A percentile compares a stretch with the other conserved stretches of the same genome.
These are phyloP conservation scores for Platycheirus albimanus DNA, from an alignment of 2,888 invertebrate genomes.

Conservation along the genomic window DNA sequence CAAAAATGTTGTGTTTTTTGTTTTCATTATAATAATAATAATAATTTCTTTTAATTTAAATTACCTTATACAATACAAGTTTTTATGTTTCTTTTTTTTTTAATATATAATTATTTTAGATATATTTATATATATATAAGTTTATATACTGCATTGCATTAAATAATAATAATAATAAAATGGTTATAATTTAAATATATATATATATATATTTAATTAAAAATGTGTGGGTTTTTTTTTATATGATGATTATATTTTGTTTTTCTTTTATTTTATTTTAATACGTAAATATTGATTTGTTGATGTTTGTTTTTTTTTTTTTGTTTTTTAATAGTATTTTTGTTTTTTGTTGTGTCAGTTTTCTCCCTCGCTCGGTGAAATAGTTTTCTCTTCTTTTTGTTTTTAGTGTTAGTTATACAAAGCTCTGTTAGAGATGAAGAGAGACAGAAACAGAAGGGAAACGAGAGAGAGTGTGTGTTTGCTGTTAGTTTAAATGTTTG, in stretches of 20 bases:
- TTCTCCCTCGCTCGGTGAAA: conserved; percentile 51
- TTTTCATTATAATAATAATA: conserved; percentile 62
- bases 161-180: conserved; percentile 71
- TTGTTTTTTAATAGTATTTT: conserved; percentile 7
- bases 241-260: conserved; percentile 62
- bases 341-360: conserved; percentile 43
- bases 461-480: conserved; percentile 52
- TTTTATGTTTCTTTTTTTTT: conserved; percentile 43
- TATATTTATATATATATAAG: conserved; percentile 68
- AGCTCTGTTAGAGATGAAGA: conserved; percentile 4
- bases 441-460: not conserved
- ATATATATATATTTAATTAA: conserved; percentile 50
- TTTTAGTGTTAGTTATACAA: conserved; percentile 15
- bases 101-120: conserved; percentile 66
- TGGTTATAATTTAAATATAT: conserved; percentile 64
- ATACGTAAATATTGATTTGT: conserved; percentile 63
- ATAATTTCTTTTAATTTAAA: conserved; percentile 74
- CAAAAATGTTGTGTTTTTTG: conserved; percentile 67
- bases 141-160: conserved; percentile 73
- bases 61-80: conserved; percentile 67
- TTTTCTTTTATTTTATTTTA: conserved; percentile 50
- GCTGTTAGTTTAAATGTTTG: conserved; percentile 29
- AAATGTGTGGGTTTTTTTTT: conserved; percentile 56
- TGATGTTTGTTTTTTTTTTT: conserved; percentile 22
- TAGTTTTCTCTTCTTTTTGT: conserved; percentile 41